These are phyloP conservation scores for Anoplophora glabripennis DNA, from an alignment of 1,140 invertebrate genomes.

Conservation along the genomic window DNA sequence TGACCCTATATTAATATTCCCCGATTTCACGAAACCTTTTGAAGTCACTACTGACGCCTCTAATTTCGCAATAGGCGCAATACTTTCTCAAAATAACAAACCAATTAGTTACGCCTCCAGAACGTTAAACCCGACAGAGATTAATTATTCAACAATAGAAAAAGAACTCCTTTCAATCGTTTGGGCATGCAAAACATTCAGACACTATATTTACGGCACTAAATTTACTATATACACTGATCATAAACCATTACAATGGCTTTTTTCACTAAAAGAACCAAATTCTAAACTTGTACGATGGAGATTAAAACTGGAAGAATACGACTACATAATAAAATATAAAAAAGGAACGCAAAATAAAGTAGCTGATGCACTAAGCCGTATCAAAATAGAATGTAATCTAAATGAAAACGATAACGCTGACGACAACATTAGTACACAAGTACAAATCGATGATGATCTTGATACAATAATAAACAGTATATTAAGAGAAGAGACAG, in stretches of 20 bases:
- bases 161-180: neutral
- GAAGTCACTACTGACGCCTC: too few species aligned
- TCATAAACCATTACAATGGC: neutral
- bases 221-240: too few species aligned
- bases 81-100: too few species aligned
- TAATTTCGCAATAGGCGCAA: too few species aligned
- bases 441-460: too few species aligned
- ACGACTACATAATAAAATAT: neutral
- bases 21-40: too few species aligned
- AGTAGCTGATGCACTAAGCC: neutral
- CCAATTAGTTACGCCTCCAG: too few species aligned
- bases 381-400: constrained; percentile 5
- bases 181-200: neutral
- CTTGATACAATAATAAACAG: too few species aligned
- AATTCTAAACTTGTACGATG: neutral
- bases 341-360: neutral
- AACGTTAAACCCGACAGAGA: too few species aligned
- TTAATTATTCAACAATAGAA: neutral
- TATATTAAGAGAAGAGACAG: too few species aligned
- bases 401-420: neutral
- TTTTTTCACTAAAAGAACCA: neutral
- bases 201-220: neutral
- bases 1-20: too few species aligned
- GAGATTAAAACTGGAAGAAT: neutral
- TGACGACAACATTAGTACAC: too few species aligned